phyloP scores from a whole-genome alignment of 2,888 invertebrate genomes.

The Leptinotarsa juncta region DNA sequence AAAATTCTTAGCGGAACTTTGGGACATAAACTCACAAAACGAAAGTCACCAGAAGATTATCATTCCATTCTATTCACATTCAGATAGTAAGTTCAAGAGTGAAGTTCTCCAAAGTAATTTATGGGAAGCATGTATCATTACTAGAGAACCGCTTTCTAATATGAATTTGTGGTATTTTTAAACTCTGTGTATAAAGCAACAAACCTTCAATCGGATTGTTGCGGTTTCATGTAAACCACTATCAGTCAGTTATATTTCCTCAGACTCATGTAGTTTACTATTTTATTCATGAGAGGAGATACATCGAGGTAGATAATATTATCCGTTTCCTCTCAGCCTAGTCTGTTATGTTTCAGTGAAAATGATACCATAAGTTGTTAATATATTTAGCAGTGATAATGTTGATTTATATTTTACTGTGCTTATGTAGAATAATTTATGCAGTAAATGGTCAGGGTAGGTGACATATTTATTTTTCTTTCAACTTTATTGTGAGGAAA shows the following conservation, averaged over 20 bases:
- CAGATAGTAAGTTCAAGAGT: no score
- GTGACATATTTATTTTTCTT: background rate
- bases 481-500: background rate
- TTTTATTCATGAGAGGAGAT: background rate
- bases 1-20: no score
- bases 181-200: no score
- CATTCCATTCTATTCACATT: no score
- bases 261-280: background rate
- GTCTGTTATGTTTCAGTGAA: background rate
- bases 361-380: background rate
- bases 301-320: conserved; percentile 17
- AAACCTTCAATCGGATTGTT: background rate
- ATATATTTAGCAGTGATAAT: background rate
- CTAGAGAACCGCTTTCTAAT: no score
- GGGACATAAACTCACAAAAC: no score
- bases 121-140: no score
- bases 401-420: background rate
- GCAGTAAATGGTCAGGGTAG: background rate
- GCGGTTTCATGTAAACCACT: background rate
- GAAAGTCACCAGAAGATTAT: no score
- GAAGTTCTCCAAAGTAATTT: no score
- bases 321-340: conserved; percentile 16
- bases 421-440: background rate
- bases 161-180: no score
- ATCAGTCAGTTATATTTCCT: background rate